Evolutionary conservation across 2,888 invertebrate genomes (phyloP).

Genomic region (Heteromurus nitidus): DNA sequence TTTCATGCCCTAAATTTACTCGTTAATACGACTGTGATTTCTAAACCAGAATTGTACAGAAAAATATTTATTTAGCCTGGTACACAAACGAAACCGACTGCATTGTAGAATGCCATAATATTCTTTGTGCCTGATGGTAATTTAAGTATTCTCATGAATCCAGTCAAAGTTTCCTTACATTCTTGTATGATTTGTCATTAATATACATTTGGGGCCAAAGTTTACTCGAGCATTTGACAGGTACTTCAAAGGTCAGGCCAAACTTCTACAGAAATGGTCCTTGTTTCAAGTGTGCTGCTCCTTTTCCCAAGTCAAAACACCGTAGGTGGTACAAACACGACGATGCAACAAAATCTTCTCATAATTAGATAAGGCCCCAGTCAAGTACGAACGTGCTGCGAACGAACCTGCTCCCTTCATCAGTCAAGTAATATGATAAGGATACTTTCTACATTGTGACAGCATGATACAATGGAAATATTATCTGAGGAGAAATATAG

Average conservation of each 20-base stretch:
- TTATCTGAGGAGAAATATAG: too few relatives aligned
- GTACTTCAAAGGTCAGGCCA: background rate
- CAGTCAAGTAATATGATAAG: background rate
- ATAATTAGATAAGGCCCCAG: too few relatives aligned
- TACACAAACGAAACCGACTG: too few relatives aligned
- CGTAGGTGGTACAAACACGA: background rate
- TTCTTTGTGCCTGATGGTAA: background rate
- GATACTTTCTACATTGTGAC: background rate
- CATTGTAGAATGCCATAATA: too few relatives aligned
- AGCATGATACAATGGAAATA: background rate
- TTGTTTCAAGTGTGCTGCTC: background rate
- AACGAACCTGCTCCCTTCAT: background rate
- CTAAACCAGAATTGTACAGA: too few relatives aligned
- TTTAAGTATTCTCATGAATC: background rate
- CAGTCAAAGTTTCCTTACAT: background rate
- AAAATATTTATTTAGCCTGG: too few relatives aligned
- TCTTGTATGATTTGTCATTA: slow-evolving; percentile 1
- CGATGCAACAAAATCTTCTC: background rate
- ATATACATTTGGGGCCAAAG: background rate
- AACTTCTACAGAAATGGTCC: background rate
- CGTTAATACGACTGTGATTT: too few relatives aligned
- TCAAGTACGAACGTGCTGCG: too few relatives aligned
- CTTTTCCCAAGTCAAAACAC: background rate
- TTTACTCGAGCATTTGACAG: slow-evolving; percentile 2
- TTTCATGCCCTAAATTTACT: too few relatives aligned